Conservation (phyloP, 1,140 invertebrate species). For the Trichonephila inaurata region DNA sequence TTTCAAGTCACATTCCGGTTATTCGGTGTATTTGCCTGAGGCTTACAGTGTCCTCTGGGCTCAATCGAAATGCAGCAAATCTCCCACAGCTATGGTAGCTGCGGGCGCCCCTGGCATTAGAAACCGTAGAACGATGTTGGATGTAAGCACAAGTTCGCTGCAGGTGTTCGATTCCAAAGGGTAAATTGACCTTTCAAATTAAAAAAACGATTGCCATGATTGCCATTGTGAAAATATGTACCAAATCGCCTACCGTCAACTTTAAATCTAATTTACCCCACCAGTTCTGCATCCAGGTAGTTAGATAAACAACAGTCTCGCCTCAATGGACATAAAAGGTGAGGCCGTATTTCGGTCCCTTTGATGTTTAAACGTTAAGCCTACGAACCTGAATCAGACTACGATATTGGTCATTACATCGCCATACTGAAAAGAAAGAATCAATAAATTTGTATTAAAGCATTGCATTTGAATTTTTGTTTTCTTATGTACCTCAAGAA, state of each 20-base stretch:
- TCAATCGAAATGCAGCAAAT: constrained; percentile 94
- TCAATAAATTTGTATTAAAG: background rate
- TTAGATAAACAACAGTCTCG: constrained; percentile 94
- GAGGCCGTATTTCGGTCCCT: constrained; percentile 93
- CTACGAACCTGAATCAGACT: constrained; percentile 95
- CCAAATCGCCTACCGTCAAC: no score
- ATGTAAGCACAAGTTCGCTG: constrained; percentile 93
- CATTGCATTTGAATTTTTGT: background rate
- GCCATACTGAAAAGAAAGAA: constrained; percentile 85
- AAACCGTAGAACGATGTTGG: constrained; percentile 91
- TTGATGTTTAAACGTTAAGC: constrained; percentile 94
- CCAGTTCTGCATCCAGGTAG: constrained; percentile 93
- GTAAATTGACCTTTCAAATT: no score
- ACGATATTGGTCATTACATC: constrained; percentile 96
- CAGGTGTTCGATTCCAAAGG: constrained; percentile 93
- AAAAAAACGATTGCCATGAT: background rate
- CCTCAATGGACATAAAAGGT: constrained; percentile 94
- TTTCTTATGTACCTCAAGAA: no score
- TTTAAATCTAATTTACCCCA: constrained; percentile 70
- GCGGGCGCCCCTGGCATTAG: constrained; percentile 93
- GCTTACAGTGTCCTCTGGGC: constrained; percentile 93
- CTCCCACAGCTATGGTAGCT: constrained; percentile 95
- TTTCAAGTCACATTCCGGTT: background rate
- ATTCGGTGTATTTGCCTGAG: constrained; percentile 79
- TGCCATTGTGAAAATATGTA: background rate